Evolutionary conservation across 2,113 vertebrate genomes (phyloP).

Genomic region (Leptocoma aspasia): DNA sequence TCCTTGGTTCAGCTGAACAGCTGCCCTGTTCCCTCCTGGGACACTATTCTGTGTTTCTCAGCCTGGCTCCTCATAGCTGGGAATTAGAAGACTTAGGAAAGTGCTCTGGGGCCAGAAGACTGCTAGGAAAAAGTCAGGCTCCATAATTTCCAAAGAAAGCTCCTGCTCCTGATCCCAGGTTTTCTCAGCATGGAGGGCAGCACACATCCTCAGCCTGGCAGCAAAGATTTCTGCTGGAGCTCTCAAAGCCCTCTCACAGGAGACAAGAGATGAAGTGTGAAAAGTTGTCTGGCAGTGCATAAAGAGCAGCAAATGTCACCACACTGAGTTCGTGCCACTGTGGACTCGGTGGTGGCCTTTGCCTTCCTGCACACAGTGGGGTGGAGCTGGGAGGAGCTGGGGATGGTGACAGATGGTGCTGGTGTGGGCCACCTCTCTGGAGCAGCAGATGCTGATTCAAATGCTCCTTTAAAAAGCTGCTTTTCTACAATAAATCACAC

Average conservation of each 20-base stretch:
- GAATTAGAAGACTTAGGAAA: background rate
- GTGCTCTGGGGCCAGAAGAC: background rate
- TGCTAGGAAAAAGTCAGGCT: background rate
- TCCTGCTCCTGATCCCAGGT: background rate
- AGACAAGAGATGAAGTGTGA: background rate
- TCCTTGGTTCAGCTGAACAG: background rate
- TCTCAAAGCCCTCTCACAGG: background rate
- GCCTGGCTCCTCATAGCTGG: background rate
- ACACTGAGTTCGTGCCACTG: background rate
- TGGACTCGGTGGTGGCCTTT: background rate
- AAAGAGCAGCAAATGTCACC: slow-evolving; percentile 19
- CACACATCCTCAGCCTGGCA: background rate
- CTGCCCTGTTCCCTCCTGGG: background rate
- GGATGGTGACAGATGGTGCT: background rate
- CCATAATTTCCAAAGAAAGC: background rate
- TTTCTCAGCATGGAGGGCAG: background rate
- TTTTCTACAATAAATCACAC: background rate
- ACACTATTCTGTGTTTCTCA: background rate
- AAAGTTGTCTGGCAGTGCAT: background rate
- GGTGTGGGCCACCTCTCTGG: background rate
- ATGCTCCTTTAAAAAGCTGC: background rate
- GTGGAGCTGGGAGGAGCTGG: background rate
- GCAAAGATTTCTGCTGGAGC: background rate
- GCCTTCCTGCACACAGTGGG: background rate
- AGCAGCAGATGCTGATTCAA: background rate